Conservation (phyloP, 35 echinoderm and acorn worm species). For the Nesometra sesokonis region DNA sequence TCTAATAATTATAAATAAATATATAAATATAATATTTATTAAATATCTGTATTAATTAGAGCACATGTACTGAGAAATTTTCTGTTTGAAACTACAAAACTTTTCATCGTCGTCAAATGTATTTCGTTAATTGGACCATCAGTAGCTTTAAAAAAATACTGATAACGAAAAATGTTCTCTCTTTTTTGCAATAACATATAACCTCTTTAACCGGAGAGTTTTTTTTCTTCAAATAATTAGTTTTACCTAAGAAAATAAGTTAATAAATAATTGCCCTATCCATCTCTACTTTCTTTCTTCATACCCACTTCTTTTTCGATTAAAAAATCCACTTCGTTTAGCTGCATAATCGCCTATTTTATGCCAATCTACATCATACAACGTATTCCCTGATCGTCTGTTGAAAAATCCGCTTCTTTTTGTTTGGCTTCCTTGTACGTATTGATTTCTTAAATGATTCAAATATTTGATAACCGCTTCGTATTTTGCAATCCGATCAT, state of each 20-base stretch:
- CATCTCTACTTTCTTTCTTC: neutral
- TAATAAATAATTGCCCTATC: neutral
- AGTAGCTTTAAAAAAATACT: too few relatives aligned
- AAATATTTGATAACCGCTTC: neutral
- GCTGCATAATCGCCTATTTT: neutral
- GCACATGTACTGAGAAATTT: too few relatives aligned
- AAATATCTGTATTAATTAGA: too few relatives aligned
- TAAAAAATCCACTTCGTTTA: neutral
- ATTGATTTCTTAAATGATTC: neutral
- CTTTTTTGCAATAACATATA: too few relatives aligned
- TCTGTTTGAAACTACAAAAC: too few relatives aligned
- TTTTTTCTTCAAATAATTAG: too few relatives aligned
- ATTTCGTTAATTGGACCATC: too few relatives aligned
- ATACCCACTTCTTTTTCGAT: neutral
- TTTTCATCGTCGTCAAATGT: too few relatives aligned
- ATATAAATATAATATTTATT: too few relatives aligned
- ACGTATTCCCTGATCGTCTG: neutral
- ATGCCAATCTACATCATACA: neutral
- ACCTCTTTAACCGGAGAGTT: too few relatives aligned
- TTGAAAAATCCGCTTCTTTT: neutral
- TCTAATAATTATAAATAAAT: too few relatives aligned
- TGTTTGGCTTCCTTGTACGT: neutral
- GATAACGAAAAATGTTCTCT: too few relatives aligned
- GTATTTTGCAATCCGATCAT: neutral
- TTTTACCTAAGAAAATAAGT: neutral